A percentile compares a stretch with the other conserved stretches of the same genome.
Conservation (phyloP, 2,797 vertebrate genomes). For the Emys orbicularis region DNA sequence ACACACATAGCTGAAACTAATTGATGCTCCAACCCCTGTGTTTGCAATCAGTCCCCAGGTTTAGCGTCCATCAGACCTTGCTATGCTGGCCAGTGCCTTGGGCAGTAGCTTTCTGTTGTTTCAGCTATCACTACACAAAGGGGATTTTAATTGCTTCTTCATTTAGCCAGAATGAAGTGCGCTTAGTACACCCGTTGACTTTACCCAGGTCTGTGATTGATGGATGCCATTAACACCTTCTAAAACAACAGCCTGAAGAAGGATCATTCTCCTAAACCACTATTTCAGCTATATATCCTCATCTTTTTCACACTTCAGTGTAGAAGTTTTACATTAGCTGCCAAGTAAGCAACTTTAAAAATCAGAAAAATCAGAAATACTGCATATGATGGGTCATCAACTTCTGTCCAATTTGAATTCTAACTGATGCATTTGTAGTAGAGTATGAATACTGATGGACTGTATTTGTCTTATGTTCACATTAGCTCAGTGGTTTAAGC, state of each 20-base stretch:
- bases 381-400: neutral
- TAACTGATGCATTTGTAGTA: neutral
- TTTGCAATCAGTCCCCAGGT: too few relatives aligned
- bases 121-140: neutral
- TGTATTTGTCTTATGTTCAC: neutral
- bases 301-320: neutral
- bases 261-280: neutral
- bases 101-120: neutral
- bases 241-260: neutral
- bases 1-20: neutral
- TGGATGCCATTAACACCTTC: neutral
- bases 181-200: neutral
- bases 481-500: neutral
- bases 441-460: neutral
- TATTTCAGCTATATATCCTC: neutral
- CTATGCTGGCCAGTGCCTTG: neutral
- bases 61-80: neutral
- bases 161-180: neutral
- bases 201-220: rapidly evolving
- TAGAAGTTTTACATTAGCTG: neutral
- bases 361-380: neutral
- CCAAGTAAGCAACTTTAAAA: neutral
- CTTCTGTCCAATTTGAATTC: neutral
- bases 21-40: rapidly evolving
- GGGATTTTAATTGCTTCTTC: neutral